A percentile compares a stretch with the other conserved stretches of the same genome.
Conservation (phyloP, 2,888 invertebrate genomes). For the Hyles lineata region DNA sequence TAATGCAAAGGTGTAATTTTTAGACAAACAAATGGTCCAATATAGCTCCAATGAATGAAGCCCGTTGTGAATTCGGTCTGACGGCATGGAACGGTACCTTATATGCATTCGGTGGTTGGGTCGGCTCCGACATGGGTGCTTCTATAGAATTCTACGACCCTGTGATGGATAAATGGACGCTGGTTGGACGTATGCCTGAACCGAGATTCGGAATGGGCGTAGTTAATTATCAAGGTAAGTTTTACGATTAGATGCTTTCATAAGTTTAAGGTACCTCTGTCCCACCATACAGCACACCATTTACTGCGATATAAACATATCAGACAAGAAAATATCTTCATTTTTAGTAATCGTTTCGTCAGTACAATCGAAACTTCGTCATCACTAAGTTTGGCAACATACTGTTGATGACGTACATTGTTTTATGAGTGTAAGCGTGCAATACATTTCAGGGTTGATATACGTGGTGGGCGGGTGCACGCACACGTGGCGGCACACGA, state of each 20-base stretch:
- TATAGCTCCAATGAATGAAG: constrained; percentile 91
- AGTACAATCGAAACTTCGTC: no score
- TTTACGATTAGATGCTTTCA: constrained; percentile 38
- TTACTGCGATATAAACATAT: background rate
- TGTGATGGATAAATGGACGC: constrained; percentile 89
- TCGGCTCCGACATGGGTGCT: constrained; percentile 95
- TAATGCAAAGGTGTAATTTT: constrained; percentile 38
- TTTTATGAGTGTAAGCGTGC: no score
- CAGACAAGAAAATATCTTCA: no score
- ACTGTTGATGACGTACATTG: no score
- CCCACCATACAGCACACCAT: no score
- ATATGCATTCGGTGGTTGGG: constrained; percentile 97
- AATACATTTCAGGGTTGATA: constrained; percentile 87
- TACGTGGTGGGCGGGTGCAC: constrained; percentile 97
- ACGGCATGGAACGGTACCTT: constrained; percentile 92
- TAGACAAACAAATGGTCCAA: constrained; percentile 85
- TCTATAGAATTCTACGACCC: constrained; percentile 95
- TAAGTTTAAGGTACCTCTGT: no score
- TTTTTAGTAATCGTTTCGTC: no score
- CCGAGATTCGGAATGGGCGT: constrained; percentile 97
- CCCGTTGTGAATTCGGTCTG: constrained; percentile 95
- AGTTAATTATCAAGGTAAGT: constrained; percentile 78
- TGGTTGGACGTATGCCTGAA: constrained; percentile 91
- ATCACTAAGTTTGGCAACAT: no score
- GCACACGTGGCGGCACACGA: constrained; percentile 90